Percentiles rank a stretch among this genome's conserved stretches.
Evolutionary conservation across 2,888 invertebrate genomes (phyloP).

Genomic region (Cordilura impudica): DNA sequence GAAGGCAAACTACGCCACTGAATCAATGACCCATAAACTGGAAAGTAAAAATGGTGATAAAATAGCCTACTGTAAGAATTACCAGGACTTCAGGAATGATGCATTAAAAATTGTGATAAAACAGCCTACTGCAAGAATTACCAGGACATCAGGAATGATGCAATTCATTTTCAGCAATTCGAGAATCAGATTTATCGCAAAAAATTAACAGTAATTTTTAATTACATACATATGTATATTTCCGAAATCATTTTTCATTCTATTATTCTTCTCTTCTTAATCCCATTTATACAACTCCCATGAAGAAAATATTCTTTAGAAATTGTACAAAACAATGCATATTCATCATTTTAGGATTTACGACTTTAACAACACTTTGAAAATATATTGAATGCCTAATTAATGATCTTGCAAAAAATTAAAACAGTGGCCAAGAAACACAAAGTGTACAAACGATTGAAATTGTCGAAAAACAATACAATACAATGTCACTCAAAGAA

Average conservation of each 20-base stretch:
- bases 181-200: too few relatives aligned
- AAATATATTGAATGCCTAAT: conserved; percentile 19
- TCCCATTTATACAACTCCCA: not conserved
- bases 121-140: too few relatives aligned
- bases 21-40: too few relatives aligned
- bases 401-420: conserved; percentile 25
- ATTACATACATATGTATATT: not conserved
- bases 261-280: not conserved
- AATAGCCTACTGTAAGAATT: too few relatives aligned
- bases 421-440: conserved; percentile 19
- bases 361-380: conserved; percentile 8
- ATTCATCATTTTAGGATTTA: conserved; percentile 11
- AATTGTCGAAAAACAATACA: not conserved
- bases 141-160: too few relatives aligned
- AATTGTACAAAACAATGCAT: conserved; percentile 10
- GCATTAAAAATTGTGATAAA: too few relatives aligned
- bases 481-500: conserved; percentile 16
- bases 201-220: too few relatives aligned
- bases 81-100: too few relatives aligned
- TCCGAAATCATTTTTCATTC: not conserved
- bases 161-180: too few relatives aligned
- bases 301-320: conserved; percentile 2
- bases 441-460: not conserved
- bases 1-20: too few relatives aligned
- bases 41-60: too few relatives aligned